Evolutionary conservation across 2,113 vertebrate genomes (phyloP).

Genomic region (Chinchilla lanigera): DNA sequence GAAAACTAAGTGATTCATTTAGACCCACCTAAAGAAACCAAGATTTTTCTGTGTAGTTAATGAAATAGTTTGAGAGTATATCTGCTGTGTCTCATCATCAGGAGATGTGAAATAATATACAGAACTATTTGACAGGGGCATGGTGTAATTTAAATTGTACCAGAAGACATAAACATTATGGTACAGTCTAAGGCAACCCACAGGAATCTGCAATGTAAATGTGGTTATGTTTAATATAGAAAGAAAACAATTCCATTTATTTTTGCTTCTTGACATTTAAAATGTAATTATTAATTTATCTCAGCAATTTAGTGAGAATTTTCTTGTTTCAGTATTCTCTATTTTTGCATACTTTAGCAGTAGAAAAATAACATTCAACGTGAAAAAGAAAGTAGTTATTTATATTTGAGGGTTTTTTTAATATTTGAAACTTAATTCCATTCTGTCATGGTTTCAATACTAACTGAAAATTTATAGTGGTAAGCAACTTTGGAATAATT

Average conservation of each 20-base stretch:
- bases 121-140: background rate
- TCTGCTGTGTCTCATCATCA: background rate
- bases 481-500: background rate
- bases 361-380: background rate
- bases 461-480: background rate
- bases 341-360: background rate
- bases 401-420: background rate
- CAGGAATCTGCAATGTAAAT: background rate
- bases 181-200: background rate
- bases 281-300: background rate
- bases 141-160: background rate
- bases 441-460: background rate
- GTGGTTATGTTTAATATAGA: background rate
- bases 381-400: background rate
- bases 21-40: background rate
- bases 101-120: background rate
- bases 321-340: background rate
- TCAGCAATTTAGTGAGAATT: background rate
- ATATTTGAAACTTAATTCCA: background rate
- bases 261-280: background rate
- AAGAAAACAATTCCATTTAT: background rate
- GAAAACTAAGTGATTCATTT: background rate
- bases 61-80: background rate
- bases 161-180: background rate
- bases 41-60: background rate